Conservation (phyloP, 2,797 vertebrate species). For the Neosilurus mollespiculum region DNA sequence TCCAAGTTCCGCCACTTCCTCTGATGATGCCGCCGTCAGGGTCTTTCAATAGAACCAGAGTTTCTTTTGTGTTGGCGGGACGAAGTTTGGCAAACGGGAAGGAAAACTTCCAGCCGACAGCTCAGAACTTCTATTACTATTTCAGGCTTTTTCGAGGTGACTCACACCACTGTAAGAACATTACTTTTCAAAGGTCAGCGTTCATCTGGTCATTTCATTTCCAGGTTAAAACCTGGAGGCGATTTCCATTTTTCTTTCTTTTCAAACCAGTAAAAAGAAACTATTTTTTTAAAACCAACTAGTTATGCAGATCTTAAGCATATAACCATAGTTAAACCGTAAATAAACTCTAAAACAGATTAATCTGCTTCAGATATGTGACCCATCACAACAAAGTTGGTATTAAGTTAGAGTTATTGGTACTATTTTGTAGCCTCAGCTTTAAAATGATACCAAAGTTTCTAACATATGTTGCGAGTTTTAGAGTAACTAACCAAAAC, state of each 20-base stretch:
- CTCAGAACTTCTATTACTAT: constrained; percentile 1
- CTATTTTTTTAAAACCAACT: background rate
- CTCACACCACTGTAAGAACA: background rate
- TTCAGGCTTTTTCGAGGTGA: background rate
- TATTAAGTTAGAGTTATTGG: no score
- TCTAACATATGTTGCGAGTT: no score
- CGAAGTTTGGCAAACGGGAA: background rate
- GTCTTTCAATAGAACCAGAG: background rate
- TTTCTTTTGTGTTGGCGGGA: background rate
- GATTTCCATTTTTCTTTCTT: background rate
- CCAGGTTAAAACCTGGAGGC: background rate
- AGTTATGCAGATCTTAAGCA: background rate
- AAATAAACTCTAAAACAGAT: background rate
- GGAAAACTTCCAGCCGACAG: background rate
- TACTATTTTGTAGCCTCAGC: no score
- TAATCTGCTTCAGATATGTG: background rate
- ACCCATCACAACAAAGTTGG: no score
- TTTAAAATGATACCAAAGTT: no score
- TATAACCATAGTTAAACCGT: background rate
- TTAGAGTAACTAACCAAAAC: no score
- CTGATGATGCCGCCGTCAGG: background rate
- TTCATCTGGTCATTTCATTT: constrained; percentile 7
- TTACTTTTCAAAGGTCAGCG: background rate
- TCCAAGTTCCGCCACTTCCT: background rate
- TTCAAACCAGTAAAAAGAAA: background rate